Evolutionary conservation across 2,797 vertebrate genomes (phyloP).

Genomic region (Myotis myotis): DNA sequence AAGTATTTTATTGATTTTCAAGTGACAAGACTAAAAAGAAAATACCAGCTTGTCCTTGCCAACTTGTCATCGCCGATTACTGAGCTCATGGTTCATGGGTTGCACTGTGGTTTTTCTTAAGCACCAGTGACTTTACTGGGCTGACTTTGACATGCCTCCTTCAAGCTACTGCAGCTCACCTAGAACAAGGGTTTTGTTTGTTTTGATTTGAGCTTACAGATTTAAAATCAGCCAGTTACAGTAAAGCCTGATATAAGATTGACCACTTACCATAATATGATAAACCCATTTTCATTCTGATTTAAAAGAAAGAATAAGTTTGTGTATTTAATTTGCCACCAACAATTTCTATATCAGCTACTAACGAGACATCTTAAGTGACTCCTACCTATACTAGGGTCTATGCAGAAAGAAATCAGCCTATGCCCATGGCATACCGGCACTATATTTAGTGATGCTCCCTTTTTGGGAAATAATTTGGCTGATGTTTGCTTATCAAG

Average conservation of each 20-base stretch:
- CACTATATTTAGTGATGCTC: background rate
- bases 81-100: background rate
- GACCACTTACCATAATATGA: too few relatives aligned
- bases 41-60: background rate
- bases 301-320: background rate
- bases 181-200: background rate
- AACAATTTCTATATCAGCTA: background rate
- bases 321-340: background rate
- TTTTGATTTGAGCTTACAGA: background rate
- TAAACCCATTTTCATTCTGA: background rate
- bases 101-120: background rate
- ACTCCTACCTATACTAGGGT: background rate
- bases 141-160: background rate
- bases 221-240: background rate
- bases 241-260: background rate
- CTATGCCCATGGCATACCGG: fast-evolving
- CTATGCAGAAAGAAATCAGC: background rate
- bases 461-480: background rate
- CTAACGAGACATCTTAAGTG: background rate
- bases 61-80: background rate
- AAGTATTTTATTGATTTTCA: background rate
- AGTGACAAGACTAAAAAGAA: background rate
- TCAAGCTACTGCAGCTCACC: fast-evolving
- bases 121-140: background rate
- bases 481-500: background rate